phyloP scores from a whole-genome alignment of 2,888 invertebrate species.

The Odiellus spinosus region DNA sequence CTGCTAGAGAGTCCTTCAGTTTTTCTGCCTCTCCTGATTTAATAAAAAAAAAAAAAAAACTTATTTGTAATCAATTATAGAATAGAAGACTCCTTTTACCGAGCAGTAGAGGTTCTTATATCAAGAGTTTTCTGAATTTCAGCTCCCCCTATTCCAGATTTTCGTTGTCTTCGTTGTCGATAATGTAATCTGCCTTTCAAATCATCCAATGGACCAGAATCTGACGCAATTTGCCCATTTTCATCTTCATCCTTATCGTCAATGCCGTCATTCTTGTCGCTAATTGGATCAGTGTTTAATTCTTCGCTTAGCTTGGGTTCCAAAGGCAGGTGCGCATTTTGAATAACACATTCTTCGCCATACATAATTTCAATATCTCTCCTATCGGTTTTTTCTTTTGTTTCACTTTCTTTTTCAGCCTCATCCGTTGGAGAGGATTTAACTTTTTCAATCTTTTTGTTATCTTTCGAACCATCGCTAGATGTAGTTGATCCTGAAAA shows the following conservation, averaged over 20 bases:
- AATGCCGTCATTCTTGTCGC: neutral
- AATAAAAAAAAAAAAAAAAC: no score
- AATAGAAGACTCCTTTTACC: slow-evolving; percentile 1
- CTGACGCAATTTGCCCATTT: neutral
- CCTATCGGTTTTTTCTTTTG: no score
- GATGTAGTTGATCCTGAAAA: no score
- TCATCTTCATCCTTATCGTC: neutral
- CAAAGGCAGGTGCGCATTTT: no score
- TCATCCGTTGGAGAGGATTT: no score
- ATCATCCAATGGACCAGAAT: slow-evolving; percentile 11
- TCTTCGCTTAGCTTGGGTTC: no score
- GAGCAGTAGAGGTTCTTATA: neutral
- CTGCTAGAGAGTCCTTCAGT: slow-evolving; percentile 6
- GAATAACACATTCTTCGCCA: no score
- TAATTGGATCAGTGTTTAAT: no score
- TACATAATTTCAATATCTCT: no score
- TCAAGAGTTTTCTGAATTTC: slow-evolving; percentile 18
- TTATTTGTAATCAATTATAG: neutral
- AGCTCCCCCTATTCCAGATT: slow-evolving; percentile 15
- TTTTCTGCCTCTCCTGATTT: slow-evolving; percentile 14
- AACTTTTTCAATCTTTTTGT: no score
- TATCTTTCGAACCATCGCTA: no score
- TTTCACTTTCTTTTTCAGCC: no score
- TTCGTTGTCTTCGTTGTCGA: slow-evolving; percentile 20
- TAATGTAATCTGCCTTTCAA: slow-evolving; percentile 19